phyloP scores from a whole-genome alignment of 2,888 invertebrate genomes.

The Acanthococcus lagerstroemiae region DNA sequence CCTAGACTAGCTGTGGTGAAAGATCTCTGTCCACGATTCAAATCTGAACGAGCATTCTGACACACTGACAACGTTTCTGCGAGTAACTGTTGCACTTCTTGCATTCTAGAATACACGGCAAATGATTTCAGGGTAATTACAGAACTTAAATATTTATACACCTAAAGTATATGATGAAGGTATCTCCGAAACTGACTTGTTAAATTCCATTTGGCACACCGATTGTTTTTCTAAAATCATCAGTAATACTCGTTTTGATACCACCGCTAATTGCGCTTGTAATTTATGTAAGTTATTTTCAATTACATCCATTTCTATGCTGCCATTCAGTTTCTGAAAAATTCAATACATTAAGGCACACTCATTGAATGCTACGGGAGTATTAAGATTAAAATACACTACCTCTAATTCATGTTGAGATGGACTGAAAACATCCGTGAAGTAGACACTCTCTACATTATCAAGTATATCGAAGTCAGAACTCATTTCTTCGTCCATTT shows the following conservation, averaged over 20 bases:
- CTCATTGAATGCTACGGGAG: neutral
- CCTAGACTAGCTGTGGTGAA: conserved; percentile 76
- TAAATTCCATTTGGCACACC: conserved; percentile 74
- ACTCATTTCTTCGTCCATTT: conserved; percentile 31
- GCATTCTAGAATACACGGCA: conserved; percentile 46
- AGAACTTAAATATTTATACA: neutral
- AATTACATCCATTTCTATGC: conserved; percentile 58
- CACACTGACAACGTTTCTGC: conserved; percentile 61
- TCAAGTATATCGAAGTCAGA: conserved; percentile 38
- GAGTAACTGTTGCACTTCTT: conserved; percentile 59
- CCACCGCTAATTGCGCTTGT: conserved; percentile 72
- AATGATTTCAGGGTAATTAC: neutral
- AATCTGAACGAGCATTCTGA: conserved; percentile 57
- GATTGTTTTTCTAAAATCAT: conserved; percentile 85
- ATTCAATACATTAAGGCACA: conserved; percentile 28
- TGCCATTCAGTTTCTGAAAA: conserved; percentile 56
- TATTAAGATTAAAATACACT: conserved; percentile 33
- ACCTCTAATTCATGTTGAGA: conserved; percentile 56
- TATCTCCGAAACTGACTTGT: conserved; percentile 45
- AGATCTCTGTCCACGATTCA: conserved; percentile 66
- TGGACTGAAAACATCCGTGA: conserved; percentile 64
- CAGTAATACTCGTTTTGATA: conserved; percentile 86
- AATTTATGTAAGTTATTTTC: conserved; percentile 61
- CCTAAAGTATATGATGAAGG: neutral
- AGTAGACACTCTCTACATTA: conserved; percentile 65